phyloP scores from a whole-genome alignment of 1,140 invertebrate species.

The Drosophila serrata region DNA sequence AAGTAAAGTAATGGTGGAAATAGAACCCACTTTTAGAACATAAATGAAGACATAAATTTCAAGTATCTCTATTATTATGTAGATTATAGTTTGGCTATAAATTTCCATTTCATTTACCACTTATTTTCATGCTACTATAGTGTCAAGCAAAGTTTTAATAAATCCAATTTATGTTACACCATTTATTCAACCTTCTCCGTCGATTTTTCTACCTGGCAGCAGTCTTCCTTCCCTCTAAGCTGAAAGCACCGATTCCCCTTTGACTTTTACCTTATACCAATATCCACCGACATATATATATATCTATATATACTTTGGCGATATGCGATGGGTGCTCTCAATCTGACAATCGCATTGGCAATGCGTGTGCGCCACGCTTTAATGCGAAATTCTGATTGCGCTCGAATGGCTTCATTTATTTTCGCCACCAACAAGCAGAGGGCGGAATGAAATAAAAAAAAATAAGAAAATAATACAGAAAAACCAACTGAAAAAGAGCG shows the following conservation, averaged over 20 bases:
- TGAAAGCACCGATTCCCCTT: slow-evolving; percentile 32
- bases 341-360: slow-evolving; percentile 64
- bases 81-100: too few relatives aligned
- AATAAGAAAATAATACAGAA: slow-evolving; percentile 8
- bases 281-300: not conserved
- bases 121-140: not conserved
- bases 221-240: slow-evolving; percentile 3
- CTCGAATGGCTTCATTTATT: slow-evolving; percentile 83
- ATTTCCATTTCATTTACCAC: not conserved
- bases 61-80: not conserved
- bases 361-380: slow-evolving; percentile 69
- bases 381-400: slow-evolving; percentile 81
- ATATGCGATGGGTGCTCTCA: slow-evolving; percentile 42
- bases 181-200: not conserved
- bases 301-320: not conserved
- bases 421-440: slow-evolving; percentile 41
- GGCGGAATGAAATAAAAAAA: slow-evolving; percentile 5
- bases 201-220: slow-evolving; percentile 15
- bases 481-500: slow-evolving; percentile 41
- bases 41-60: not conserved
- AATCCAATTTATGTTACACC: slow-evolving; percentile 14
- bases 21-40: not conserved
- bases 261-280: slow-evolving; percentile 16
- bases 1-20: not conserved
- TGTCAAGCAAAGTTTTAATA: slow-evolving; percentile 2